phyloP scores from a whole-genome alignment of 1,140 invertebrate species.

The Drosophila albomicans region DNA sequence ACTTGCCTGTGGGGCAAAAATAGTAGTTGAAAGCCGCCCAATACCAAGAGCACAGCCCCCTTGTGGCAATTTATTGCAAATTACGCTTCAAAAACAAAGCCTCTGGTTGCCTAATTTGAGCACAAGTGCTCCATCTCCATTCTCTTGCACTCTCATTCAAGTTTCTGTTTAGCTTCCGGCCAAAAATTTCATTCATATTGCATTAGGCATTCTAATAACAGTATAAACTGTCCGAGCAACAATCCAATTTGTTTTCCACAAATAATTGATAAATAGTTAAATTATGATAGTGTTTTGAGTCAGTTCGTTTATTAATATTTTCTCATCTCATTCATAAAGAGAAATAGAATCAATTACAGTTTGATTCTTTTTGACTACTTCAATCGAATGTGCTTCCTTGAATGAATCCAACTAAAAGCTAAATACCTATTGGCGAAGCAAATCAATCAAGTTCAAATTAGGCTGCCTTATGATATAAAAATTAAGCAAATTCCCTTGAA shows the following conservation, averaged over 20 bases:
- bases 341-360: background rate
- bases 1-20: conserved; percentile 67
- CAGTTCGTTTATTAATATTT: background rate
- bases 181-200: conserved; percentile 70
- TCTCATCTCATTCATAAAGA: background rate
- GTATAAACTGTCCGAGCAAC: conserved; percentile 19
- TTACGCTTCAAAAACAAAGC: conserved; percentile 80
- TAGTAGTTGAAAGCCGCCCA: conserved; percentile 56
- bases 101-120: conserved; percentile 73
- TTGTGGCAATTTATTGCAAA: conserved; percentile 80
- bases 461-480: conserved; percentile 1
- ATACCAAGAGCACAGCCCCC: conserved; percentile 42
- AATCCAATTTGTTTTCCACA: conserved; percentile 5
- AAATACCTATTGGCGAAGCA: conserved; percentile 5
- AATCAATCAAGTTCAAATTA: conserved; percentile 21
- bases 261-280: conserved; percentile 7
- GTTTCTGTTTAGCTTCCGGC: conserved; percentile 15
- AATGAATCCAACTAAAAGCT: conserved; percentile 1
- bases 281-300: background rate
- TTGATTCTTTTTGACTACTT: background rate
- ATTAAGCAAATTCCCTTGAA: conserved; percentile 16
- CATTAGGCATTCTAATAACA: conserved; percentile 58
- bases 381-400: background rate
- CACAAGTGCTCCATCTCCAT: conserved; percentile 12
- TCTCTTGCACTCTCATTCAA: background rate